Conservation (phyloP, 2,797 vertebrate species). For the Betta splendens region DNA sequence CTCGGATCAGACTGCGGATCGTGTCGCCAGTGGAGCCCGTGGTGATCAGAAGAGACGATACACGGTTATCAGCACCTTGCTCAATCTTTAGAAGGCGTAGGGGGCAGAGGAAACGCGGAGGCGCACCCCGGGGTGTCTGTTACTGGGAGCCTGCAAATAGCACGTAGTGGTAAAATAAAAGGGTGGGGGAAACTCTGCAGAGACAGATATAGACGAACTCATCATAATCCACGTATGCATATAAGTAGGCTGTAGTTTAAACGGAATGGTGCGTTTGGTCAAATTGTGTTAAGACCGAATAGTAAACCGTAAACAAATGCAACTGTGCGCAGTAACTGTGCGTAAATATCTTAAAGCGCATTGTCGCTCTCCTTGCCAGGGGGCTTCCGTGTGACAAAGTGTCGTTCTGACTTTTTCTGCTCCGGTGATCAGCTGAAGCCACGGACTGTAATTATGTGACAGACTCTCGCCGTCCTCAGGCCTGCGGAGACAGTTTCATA, state of each 20-base stretch:
- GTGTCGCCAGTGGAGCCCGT: conserved; percentile 40
- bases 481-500: conserved; percentile 54
- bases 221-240: neutral
- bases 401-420: neutral
- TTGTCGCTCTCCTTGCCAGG: neutral
- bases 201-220: neutral
- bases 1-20: conserved; percentile 37
- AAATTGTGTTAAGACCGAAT: neutral
- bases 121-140: conserved; percentile 37
- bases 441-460: conserved; percentile 48
- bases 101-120: conserved; percentile 56
- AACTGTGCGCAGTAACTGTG: neutral
- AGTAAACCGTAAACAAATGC: neutral
- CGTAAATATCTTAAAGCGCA: neutral
- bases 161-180: conserved; percentile 14
- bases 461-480: conserved; percentile 47
- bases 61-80: conserved; percentile 65
- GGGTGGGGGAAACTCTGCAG: conserved; percentile 20
- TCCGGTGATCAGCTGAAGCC: conserved; percentile 14
- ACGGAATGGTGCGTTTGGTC: neutral
- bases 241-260: neutral
- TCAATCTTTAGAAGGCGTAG: conserved; percentile 46
- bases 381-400: neutral
- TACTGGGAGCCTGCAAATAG: neutral
- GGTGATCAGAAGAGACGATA: conserved; percentile 67